phyloP scores from a whole-genome alignment of 2,888 invertebrate genomes.

The Nezara viridula region DNA sequence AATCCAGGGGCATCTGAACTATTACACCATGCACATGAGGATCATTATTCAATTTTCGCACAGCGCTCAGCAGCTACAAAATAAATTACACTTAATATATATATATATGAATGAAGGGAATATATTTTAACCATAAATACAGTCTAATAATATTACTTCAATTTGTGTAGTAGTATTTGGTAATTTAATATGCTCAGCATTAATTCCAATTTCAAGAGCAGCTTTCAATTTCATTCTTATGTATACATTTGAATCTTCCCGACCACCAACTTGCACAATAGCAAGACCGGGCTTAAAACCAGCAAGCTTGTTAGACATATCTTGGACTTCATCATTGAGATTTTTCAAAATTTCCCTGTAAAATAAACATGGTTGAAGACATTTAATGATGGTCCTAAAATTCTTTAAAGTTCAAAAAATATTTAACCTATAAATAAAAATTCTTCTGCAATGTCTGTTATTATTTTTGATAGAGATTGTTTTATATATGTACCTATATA shows the following conservation, averaged over 20 bases:
- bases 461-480: too few relatives aligned
- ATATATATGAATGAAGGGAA: background rate
- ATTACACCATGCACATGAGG: conserved; percentile 92
- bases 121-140: background rate
- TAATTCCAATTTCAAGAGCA: conserved; percentile 91
- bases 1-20: conserved; percentile 96
- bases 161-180: conserved; percentile 84
- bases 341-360: conserved; percentile 81
- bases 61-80: conserved; percentile 77
- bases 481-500: too few relatives aligned
- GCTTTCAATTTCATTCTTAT: conserved; percentile 96
- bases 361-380: background rate
- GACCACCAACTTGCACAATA: conserved; percentile 95
- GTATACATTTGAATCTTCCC: conserved; percentile 98
- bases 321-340: conserved; percentile 77
- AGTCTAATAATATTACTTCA: conserved; percentile 72
- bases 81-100: background rate
- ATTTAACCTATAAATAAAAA: background rate
- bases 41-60: conserved; percentile 86
- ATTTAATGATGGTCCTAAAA: background rate
- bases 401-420: background rate
- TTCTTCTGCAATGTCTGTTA: too few relatives aligned
- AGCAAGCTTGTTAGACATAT: conserved; percentile 68
- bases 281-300: conserved; percentile 83
- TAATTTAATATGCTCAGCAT: conserved; percentile 83